Evolutionary conservation across 2,797 vertebrate species (phyloP).

Genomic region (Diplodus puntazzo): DNA sequence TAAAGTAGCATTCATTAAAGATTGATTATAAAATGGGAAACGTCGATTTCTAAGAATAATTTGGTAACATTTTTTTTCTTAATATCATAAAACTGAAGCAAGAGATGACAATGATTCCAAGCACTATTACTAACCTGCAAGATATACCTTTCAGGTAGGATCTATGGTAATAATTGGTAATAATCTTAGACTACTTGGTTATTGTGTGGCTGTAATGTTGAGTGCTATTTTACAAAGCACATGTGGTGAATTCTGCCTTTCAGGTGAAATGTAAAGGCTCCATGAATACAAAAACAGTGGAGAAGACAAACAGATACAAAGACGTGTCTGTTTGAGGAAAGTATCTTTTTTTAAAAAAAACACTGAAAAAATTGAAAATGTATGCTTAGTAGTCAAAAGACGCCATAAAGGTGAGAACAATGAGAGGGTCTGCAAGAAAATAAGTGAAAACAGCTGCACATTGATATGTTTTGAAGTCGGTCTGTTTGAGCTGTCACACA

Average conservation of each 20-base stretch:
- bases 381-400: not conserved
- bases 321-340: not conserved
- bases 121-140: not conserved
- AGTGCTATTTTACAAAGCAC: not conserved
- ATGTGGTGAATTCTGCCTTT: not conserved
- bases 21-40: not conserved
- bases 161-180: not conserved
- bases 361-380: not conserved
- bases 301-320: not conserved
- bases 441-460: not conserved
- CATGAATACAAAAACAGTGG: not conserved
- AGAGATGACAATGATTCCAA: not conserved
- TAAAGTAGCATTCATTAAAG: not conserved
- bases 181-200: not conserved
- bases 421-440: not conserved
- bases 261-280: not conserved
- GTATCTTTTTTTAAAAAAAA: not conserved
- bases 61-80: not conserved
- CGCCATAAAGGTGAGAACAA: not conserved
- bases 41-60: not conserved
- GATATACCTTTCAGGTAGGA: not conserved
- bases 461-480: not conserved
- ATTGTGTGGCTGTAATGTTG: no score
- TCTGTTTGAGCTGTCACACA: slow-evolving; percentile 7
- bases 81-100: not conserved